Conservation (phyloP, 2,888 invertebrate genomes). For the Sarcophaga carnaria region DNA sequence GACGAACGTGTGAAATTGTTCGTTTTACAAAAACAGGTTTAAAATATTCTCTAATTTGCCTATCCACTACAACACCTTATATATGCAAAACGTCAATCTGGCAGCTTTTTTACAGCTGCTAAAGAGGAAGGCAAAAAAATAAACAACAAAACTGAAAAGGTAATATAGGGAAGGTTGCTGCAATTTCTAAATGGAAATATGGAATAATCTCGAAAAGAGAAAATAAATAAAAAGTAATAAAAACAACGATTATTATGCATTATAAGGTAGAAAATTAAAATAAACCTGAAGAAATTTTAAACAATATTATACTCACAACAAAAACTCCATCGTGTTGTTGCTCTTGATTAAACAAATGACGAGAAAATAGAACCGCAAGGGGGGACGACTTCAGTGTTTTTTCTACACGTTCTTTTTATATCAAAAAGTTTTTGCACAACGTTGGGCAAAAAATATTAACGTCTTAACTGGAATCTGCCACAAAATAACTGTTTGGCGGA, state of each 20-base stretch:
- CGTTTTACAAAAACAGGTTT: too few species aligned
- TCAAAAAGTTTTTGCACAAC: background rate
- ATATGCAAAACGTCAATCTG: constrained; percentile 12
- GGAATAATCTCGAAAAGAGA: constrained; percentile 48
- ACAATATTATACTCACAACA: constrained; percentile 78
- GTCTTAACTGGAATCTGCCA: background rate
- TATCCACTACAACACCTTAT: background rate
- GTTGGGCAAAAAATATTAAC: background rate
- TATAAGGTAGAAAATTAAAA: too few species aligned
- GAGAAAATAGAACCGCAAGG: constrained; percentile 27
- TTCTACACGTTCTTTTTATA: background rate
- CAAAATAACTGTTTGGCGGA: background rate
- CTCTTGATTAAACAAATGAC: constrained; percentile 49
- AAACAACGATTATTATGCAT: background rate
- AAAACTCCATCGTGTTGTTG: constrained; percentile 79
- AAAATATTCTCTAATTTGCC: too few species aligned
- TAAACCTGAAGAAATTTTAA: too few species aligned
- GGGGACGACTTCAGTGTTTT: background rate
- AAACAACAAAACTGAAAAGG: constrained; percentile 42
- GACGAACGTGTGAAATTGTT: too few species aligned
- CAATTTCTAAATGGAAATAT: constrained; percentile 59
- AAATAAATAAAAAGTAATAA: constrained; percentile 36
- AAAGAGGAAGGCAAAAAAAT: constrained; percentile 32
- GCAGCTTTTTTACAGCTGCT: constrained; percentile 22
- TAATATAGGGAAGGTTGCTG: constrained; percentile 53